These are phyloP conservation scores for Mirza zaza DNA, from an alignment of 2,113 vertebrate genomes.

Conservation along the genomic window DNA sequence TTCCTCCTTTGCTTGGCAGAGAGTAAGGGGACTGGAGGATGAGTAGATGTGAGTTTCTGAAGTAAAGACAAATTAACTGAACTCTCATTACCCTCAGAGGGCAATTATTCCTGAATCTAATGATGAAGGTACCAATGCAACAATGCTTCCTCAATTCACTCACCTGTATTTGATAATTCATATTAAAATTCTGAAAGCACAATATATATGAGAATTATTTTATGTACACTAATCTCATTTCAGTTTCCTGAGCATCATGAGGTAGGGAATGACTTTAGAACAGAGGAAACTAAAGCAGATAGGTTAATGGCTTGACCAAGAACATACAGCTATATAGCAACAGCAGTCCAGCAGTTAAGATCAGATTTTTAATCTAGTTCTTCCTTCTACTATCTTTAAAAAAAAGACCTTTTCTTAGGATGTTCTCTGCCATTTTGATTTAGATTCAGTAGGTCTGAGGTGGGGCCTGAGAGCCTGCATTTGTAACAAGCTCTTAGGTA, in stretches of 20 bases:
- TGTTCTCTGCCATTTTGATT: background rate
- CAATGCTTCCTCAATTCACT: background rate
- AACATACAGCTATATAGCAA: background rate
- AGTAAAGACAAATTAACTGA: background rate
- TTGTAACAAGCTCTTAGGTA: background rate
- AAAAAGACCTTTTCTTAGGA: background rate
- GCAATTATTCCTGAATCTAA: background rate
- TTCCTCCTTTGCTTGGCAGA: background rate
- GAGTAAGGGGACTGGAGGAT: background rate
- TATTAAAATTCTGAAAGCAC: conserved; percentile 8
- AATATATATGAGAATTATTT: background rate
- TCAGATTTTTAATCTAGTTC: conserved; percentile 32
- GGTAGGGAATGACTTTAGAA: background rate
- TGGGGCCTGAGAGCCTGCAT: background rate
- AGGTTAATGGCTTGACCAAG: background rate
- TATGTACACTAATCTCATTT: background rate
- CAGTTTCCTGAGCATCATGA: background rate
- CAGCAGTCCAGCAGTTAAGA: background rate
- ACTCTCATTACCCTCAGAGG: background rate
- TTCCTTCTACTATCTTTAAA: background rate
- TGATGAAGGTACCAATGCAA: background rate
- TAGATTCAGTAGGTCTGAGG: background rate
- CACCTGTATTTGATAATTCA: background rate
- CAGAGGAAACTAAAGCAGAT: background rate
- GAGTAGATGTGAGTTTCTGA: background rate